A percentile compares a stretch with the other conserved stretches of the same genome.
phyloP scores from a whole-genome alignment of 2,797 vertebrate species.

The Pseudocheirus occidentalis region DNA sequence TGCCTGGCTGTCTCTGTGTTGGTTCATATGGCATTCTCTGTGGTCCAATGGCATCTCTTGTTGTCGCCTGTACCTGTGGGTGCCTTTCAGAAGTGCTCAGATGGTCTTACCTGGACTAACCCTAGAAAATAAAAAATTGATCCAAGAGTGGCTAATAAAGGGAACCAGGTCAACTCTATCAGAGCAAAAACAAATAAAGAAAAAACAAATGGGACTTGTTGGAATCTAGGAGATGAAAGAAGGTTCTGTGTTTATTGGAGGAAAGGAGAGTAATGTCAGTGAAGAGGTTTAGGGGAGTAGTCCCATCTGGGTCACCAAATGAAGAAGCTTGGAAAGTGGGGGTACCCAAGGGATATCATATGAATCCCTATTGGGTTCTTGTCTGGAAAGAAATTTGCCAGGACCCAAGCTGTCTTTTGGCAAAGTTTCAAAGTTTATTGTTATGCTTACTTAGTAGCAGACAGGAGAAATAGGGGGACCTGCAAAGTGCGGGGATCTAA shows the following conservation, averaged over 20 bases:
- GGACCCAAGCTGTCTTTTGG: no score
- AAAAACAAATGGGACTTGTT: not conserved
- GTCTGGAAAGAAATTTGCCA: no score
- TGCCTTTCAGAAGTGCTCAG: not conserved
- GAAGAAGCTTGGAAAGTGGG: no score
- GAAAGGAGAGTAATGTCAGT: not conserved
- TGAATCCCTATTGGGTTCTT: no score
- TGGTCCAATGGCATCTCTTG: not conserved
- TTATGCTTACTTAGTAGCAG: no score
- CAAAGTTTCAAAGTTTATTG: no score
- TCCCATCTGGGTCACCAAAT: no score
- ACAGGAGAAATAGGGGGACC: no score
- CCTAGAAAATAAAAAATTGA: not conserved
- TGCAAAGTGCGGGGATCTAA: no score
- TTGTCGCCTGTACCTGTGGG: not conserved
- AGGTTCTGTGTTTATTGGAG: not conserved
- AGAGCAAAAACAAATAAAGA: not conserved
- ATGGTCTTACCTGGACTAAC: not conserved
- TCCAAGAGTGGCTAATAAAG: not conserved
- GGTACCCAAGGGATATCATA: no score
- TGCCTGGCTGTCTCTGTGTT: not conserved
- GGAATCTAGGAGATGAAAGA: not conserved
- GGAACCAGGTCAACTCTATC: not conserved
- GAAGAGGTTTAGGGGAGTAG: no score
- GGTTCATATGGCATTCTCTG: not conserved